These are phyloP conservation scores for Plodia interpunctella DNA, from an alignment of 1,140 invertebrate species.

Conservation along the genomic window DNA sequence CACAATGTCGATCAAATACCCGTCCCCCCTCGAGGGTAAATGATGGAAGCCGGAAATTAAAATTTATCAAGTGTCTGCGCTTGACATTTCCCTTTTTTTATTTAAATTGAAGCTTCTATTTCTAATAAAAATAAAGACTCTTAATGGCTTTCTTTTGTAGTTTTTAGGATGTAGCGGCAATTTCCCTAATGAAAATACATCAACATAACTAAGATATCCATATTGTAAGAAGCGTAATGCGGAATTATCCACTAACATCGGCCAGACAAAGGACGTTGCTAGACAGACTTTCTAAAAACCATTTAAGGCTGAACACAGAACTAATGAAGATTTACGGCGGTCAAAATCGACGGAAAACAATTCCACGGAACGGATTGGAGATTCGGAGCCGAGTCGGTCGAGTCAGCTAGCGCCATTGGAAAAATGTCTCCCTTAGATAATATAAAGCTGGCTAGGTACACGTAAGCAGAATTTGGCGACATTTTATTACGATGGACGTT, in stretches of 20 bases:
- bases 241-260: neutral
- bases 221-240: neutral
- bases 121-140: neutral
- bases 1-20: neutral
- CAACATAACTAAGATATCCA: neutral
- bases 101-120: neutral
- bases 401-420: constrained; percentile 25
- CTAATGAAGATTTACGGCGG: constrained; percentile 28
- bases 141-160: too few relatives aligned
- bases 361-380: constrained; percentile 25
- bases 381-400: constrained; percentile 19
- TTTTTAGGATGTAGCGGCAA: too few relatives aligned
- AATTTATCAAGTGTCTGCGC: neutral
- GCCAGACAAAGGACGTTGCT: neutral
- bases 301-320: constrained; percentile 7
- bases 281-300: constrained; percentile 14
- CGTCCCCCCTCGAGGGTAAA: neutral
- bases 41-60: constrained; percentile 1
- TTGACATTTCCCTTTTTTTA: neutral
- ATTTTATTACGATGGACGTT: constrained; percentile 11
- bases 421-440: constrained; percentile 22
- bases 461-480: constrained; percentile 24
- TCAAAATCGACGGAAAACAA: constrained; percentile 27
- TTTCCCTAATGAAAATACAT: neutral
- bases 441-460: constrained; percentile 17